Conservation (phyloP, 2,113 vertebrate species). For the Gnathonemus longibarbis region DNA sequence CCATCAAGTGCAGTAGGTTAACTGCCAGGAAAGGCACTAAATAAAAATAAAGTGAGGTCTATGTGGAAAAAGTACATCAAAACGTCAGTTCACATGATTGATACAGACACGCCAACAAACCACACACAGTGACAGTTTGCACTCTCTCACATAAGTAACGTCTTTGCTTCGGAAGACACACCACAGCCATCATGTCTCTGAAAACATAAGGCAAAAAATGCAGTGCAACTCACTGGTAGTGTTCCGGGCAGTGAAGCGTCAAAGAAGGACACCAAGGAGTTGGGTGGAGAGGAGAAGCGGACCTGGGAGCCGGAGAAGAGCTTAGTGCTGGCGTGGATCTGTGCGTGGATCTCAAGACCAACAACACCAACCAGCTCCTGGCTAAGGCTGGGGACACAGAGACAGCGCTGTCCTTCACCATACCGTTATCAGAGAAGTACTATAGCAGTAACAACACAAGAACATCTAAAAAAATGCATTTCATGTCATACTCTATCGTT, state of each 20-base stretch:
- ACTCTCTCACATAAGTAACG: neutral
- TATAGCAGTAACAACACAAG: neutral
- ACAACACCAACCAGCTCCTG: conserved; percentile 76
- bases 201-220: neutral
- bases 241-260: conserved; percentile 94
- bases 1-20: neutral
- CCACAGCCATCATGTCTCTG: neutral
- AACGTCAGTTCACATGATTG: neutral
- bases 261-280: conserved; percentile 90
- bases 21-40: neutral
- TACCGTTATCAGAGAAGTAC: neutral
- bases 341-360: conserved; percentile 90
- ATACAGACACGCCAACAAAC: neutral
- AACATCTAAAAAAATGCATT: neutral
- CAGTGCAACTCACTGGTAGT: conserved; percentile 77
- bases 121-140: neutral
- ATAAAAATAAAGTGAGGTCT: neutral
- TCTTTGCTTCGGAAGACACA: neutral
- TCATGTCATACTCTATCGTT: neutral
- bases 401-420: neutral
- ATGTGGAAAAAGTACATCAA: neutral
- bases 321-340: conserved; percentile 87
- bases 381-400: conserved; percentile 51
- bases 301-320: conserved; percentile 86
- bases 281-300: conserved; percentile 81